Evolutionary conservation across 1,140 invertebrate species (phyloP).

Genomic region (Halesus radiatus): DNA sequence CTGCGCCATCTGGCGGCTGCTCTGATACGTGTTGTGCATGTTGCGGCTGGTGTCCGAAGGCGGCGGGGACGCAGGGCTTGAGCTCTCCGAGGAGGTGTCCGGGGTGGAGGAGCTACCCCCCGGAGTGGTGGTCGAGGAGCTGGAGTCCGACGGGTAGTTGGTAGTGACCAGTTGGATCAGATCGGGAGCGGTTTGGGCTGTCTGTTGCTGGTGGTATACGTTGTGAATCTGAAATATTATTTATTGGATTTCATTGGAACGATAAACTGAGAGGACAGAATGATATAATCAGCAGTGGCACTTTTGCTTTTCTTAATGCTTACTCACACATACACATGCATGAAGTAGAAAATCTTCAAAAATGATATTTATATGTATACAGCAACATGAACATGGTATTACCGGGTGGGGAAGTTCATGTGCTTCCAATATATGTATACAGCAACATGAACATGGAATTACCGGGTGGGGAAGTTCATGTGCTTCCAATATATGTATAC

Average conservation of each 20-base stretch:
- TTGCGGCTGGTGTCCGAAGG: neutral
- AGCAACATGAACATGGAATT: too few relatives aligned
- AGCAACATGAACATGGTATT: too few relatives aligned
- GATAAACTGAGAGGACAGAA: too few relatives aligned
- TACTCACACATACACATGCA: too few relatives aligned
- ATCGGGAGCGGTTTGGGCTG: conserved; percentile 53
- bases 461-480: too few relatives aligned
- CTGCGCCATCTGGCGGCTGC: neutral
- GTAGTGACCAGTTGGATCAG: neutral
- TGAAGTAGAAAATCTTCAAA: too few relatives aligned
- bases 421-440: too few relatives aligned
- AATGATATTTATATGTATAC: too few relatives aligned
- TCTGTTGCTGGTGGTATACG: conserved; percentile 62
- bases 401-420: too few relatives aligned
- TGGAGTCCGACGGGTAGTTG: neutral
- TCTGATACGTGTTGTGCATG: conserved; percentile 6
- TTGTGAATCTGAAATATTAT: conserved; percentile 57
- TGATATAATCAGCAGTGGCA: too few relatives aligned
- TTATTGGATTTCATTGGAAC: neutral
- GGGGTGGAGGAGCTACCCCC: conserved; percentile 64
- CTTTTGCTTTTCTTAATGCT: too few relatives aligned
- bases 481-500: too few relatives aligned
- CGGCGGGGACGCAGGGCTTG: conserved; percentile 64
- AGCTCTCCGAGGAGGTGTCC: conserved; percentile 66
- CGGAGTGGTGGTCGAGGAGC: conserved; percentile 64